phyloP scores from a whole-genome alignment of 1,140 invertebrate species.

The Tetragnatha versicolor region DNA sequence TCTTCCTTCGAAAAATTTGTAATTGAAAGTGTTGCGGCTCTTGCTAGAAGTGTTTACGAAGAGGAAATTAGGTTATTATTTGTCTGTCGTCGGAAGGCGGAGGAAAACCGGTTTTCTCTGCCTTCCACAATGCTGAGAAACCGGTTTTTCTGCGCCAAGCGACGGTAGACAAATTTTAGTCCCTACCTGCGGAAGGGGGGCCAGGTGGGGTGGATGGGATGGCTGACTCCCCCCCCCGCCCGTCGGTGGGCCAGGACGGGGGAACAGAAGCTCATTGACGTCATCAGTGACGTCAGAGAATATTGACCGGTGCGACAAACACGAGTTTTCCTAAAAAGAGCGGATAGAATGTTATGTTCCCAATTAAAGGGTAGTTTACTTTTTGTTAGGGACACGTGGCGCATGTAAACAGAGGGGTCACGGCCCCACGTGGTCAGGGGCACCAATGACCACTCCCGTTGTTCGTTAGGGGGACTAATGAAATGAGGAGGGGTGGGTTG shows the following conservation, averaged over 20 bases:
- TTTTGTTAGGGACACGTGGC: too few species aligned
- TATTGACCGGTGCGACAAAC: constrained; percentile 46
- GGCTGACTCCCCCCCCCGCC: constrained; percentile 9
- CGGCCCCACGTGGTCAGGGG: too few species aligned
- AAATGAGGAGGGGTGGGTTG: too few species aligned
- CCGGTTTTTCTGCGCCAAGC: not conserved
- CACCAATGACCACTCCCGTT: too few species aligned
- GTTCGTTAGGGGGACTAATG: not conserved
- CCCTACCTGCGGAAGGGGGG: too few species aligned
- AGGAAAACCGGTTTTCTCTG: too few species aligned
- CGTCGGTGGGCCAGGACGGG: not conserved
- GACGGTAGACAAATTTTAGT: too few species aligned
- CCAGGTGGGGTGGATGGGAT: too few species aligned
- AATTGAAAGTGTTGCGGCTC: constrained; percentile 4
- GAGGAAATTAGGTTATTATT: constrained; percentile 14
- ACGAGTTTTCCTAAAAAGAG: constrained; percentile 1
- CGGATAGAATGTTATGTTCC: constrained; percentile 3
- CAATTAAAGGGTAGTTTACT: too few species aligned
- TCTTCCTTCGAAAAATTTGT: too few species aligned
- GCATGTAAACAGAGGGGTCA: too few species aligned
- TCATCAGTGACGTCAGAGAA: constrained; percentile 43
- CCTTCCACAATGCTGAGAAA: not conserved
- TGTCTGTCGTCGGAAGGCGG: too few species aligned
- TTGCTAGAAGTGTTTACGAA: not conserved
- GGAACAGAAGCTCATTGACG: constrained; percentile 32